These are phyloP conservation scores for Petrosia ficiformis DNA, from an alignment of 37 sponge, comb jelly and placozoan species.

Conservation along the genomic window DNA sequence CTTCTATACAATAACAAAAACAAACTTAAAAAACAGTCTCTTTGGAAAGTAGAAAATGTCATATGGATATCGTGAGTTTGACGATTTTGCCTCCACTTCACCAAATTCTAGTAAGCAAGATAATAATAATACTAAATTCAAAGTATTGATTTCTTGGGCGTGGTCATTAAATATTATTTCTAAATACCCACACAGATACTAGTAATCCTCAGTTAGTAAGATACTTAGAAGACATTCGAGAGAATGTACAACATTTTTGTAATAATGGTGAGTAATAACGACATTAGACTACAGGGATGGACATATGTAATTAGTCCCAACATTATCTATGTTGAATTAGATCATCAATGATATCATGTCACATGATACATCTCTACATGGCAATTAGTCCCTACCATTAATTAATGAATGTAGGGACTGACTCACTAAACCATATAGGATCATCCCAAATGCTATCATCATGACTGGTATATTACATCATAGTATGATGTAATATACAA, in stretches of 20 bases:
- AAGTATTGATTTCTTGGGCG: too few species aligned
- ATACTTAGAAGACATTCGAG: not conserved
- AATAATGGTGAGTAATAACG: constrained; percentile 44
- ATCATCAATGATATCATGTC: not conserved
- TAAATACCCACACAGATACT: not conserved
- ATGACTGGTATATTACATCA: not conserved
- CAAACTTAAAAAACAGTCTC: too few species aligned
- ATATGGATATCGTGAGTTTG: constrained; percentile 27
- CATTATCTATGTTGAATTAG: not conserved
- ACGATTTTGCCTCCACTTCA: constrained; percentile 10
- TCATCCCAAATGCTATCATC: not conserved
- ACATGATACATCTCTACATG: not conserved
- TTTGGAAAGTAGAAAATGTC: constrained; percentile 17
- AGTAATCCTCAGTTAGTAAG: not conserved
- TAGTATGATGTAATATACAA: too few species aligned
- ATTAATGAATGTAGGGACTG: too few species aligned
- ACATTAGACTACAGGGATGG: not conserved
- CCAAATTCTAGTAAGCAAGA: not conserved
- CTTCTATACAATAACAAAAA: too few species aligned
- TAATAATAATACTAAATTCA: too few species aligned
- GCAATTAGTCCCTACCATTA: too few species aligned
- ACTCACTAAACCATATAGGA: too few species aligned
- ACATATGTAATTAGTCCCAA: not conserved
- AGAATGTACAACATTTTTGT: constrained; percentile 48
- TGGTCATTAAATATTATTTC: too few species aligned